phyloP scores from a whole-genome alignment of 1,140 invertebrate genomes.

The Drosophila santomea region DNA sequence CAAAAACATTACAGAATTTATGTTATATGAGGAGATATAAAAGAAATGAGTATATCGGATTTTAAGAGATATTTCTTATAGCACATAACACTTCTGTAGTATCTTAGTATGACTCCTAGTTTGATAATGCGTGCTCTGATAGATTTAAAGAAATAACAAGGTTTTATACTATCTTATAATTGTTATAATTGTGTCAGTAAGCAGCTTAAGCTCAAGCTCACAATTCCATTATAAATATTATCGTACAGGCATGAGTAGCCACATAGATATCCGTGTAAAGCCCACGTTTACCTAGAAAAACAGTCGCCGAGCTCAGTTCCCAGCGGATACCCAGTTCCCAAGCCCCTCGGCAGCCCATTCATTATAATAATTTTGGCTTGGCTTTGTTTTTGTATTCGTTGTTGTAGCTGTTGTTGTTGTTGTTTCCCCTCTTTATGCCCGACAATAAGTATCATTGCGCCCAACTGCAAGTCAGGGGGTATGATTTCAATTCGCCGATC shows the following conservation, averaged over 20 bases:
- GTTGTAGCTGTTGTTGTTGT: slow-evolving; percentile 22
- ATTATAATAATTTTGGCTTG: slow-evolving; percentile 71
- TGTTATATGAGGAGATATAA: too few species aligned
- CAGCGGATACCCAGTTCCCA: slow-evolving; percentile 59
- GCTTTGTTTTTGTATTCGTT: slow-evolving; percentile 49
- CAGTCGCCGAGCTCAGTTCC: slow-evolving; percentile 31
- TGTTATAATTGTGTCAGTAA: too few species aligned
- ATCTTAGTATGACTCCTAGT: neutral
- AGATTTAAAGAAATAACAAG: neutral
- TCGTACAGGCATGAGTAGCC: slow-evolving; percentile 8
- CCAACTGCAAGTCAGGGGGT: slow-evolving; percentile 75
- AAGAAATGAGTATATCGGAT: neutral
- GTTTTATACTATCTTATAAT: neutral
- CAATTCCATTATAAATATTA: slow-evolving; percentile 19
- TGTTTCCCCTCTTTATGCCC: slow-evolving; percentile 19
- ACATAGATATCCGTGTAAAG: slow-evolving; percentile 12
- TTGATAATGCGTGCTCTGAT: neutral
- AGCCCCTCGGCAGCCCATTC: slow-evolving; percentile 63
- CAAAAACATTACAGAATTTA: too few species aligned
- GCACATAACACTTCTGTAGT: neutral
- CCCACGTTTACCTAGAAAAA: slow-evolving; percentile 38
- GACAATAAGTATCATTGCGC: slow-evolving; percentile 76
- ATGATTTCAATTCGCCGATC: slow-evolving; percentile 79
- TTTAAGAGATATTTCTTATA: neutral
- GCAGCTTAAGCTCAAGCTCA: neutral